These are phyloP conservation scores for Folsomia manolachei DNA, from an alignment of 2,888 invertebrate genomes.

Conservation along the genomic window DNA sequence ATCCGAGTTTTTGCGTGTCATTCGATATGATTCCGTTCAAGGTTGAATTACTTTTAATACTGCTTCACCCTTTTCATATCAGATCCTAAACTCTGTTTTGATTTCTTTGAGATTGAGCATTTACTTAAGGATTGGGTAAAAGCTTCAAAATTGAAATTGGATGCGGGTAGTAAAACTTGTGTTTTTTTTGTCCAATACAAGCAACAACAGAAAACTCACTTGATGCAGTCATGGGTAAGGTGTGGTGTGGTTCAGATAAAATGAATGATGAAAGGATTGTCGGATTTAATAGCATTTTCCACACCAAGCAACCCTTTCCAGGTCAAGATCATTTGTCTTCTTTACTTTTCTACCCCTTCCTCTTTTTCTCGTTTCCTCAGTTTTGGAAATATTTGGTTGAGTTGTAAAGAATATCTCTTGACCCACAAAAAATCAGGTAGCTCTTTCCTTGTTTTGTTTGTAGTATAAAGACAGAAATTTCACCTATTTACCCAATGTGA, in stretches of 20 bases:
- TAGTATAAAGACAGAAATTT: not conserved
- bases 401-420: conserved; percentile 10
- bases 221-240: too few relatives aligned
- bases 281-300: conserved; percentile 2
- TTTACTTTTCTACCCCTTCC: not conserved
- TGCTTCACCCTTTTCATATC: too few relatives aligned
- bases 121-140: too few relatives aligned
- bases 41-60: too few relatives aligned
- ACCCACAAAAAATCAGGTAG: conserved; percentile 23
- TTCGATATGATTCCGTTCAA: not conserved
- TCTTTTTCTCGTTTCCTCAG: conserved; percentile 17
- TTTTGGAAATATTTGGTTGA: conserved; percentile 11
- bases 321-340: conserved; percentile 15
- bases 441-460: not conserved
- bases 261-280: not conserved
- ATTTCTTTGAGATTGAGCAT: too few relatives aligned
- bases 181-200: not conserved
- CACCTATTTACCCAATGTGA: not conserved
- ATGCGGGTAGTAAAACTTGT: not conserved
- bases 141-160: not conserved
- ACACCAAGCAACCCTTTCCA: conserved; percentile 14
- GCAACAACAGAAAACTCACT: not conserved
- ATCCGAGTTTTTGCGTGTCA: conserved; percentile 16
- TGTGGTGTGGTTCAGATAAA: not conserved
- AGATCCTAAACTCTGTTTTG: not conserved